These are phyloP conservation scores for Catostylus mosaicus DNA, from an alignment of 30 jellyfish, hydroid and myxozoan genomes.

Conservation along the genomic window DNA sequence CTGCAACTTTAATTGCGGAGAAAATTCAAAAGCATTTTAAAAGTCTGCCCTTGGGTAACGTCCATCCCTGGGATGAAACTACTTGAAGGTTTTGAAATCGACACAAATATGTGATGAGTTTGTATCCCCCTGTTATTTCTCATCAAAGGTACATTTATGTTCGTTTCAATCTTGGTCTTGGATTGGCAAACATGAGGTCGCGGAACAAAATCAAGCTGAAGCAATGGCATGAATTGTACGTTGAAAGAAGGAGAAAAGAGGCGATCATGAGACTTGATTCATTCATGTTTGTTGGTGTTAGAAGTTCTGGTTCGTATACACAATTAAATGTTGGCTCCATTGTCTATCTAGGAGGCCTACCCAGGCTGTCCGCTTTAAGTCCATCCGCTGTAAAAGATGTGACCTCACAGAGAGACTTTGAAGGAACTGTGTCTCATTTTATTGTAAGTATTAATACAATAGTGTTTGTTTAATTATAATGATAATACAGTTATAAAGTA, in stretches of 20 bases:
- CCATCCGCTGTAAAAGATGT: conserved; percentile 73
- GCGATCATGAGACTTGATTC: conserved; percentile 86
- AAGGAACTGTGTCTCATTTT: conserved; percentile 71
- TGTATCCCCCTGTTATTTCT: neutral
- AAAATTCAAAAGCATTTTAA: no score
- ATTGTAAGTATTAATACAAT: conserved; percentile 52
- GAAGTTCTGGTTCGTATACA: conserved; percentile 66
- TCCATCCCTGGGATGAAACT: no score
- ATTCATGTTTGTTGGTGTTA: conserved; percentile 56
- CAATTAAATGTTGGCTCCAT: conserved; percentile 70
- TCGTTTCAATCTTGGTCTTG: conserved; percentile 76
- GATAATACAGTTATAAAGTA: no score
- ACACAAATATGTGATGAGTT: neutral
- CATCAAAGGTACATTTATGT: conserved; percentile 71
- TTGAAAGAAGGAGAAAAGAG: conserved; percentile 72
- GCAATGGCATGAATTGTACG: conserved; percentile 71
- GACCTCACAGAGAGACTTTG: conserved; percentile 74
- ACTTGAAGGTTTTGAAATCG: no score
- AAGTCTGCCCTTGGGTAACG: no score
- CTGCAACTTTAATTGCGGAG: no score
- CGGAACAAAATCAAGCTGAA: conserved; percentile 47
- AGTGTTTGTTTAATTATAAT: no score
- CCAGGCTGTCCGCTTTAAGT: conserved; percentile 55
- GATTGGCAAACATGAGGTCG: conserved; percentile 68
- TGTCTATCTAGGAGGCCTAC: conserved; percentile 86